Base-by-base conservation (phyloP, 2,797 vertebrate species). In the Otolemur crassicaudatus region DNA sequence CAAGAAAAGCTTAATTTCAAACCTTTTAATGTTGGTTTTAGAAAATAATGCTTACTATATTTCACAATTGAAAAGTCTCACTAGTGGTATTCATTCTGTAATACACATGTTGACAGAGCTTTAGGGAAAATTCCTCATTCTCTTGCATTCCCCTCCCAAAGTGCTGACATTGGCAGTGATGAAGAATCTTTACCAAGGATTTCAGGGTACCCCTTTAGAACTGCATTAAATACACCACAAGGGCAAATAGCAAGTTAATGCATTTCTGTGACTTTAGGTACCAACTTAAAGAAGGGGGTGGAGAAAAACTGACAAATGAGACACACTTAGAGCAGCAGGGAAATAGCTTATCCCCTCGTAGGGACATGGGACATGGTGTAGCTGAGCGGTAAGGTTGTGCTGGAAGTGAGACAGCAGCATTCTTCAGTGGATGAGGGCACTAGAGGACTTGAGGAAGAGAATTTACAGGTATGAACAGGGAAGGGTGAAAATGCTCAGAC, bases 1-100 rank as follows among this genome's bases (percentile, higher is more conserved):
- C 46, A 31, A 31, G 14, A 76, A 87, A 94, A 93, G 27, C 43
- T 83, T 89, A 56, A 93, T 89, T 92, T 88, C 49, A 95, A 40
- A 31, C 16, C 29, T 76, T 87, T 85, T 69, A n/a, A 65, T 61
- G 19, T 82, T 79, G 49, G 49, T 58, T 92, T 95, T 65, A 90
- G 67, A 92, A 93, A 87, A 40, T 81, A 94, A 87, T 43, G 10
- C 40, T 79, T 63, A 37, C 49, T 89, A 1, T 76, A 22, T 86
- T 90, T 92, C 93, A 90, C 17, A 58, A 7, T 31, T 77, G 72
- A 82, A 31, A 77, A 83, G 29, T 75, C 11, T 73, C 40, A 22
- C 2, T 70, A 34, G 72, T 69, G 27, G 75, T 37, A 19, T 58
- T 37, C 19, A 20, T 60, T 31, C 22, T 82, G 2, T 34, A 53